Percentiles rank a stretch among this genome's conserved stretches.
Conservation (phyloP, 2,888 invertebrate species). For the Epinotia ramella region DNA sequence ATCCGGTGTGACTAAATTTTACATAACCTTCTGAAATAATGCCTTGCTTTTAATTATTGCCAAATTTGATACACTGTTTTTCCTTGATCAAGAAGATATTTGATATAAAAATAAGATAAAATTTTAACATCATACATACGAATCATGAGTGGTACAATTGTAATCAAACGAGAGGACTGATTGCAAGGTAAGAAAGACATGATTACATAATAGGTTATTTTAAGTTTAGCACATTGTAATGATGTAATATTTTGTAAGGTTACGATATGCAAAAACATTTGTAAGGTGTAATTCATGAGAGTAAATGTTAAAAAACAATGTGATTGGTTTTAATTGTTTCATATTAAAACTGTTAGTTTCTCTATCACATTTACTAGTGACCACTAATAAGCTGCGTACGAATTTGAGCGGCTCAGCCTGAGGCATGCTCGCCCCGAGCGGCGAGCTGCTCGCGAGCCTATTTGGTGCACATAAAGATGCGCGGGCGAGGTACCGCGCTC, state of each 20-base stretch:
- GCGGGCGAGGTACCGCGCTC: no score
- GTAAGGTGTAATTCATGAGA: slow-evolving; percentile 84
- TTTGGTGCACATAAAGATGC: no score
- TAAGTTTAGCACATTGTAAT: slow-evolving; percentile 85
- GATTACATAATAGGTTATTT: slow-evolving; percentile 79
- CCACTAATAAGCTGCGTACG: no score
- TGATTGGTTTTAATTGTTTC: slow-evolving; percentile 13
- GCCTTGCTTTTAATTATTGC: slow-evolving; percentile 37
- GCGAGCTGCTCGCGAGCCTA: no score
- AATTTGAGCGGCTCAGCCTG: no score
- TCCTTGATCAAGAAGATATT: slow-evolving; percentile 34
- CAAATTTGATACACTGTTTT: slow-evolving; percentile 25
- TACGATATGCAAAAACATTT: slow-evolving; percentile 83
- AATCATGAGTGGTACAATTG: slow-evolving; percentile 51
- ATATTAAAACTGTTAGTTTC: background rate
- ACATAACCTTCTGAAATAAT: slow-evolving; percentile 21
- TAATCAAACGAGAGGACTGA: slow-evolving; percentile 69
- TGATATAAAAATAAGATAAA: slow-evolving; percentile 36
- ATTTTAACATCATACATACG: slow-evolving; percentile 26
- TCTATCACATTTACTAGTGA: background rate
- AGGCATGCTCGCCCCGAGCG: no score
- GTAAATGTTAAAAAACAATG: slow-evolving; percentile 79
- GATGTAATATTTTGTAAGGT: slow-evolving; percentile 80
- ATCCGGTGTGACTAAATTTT: slow-evolving; percentile 28
- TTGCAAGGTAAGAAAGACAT: slow-evolving; percentile 80